Base-by-base conservation (phyloP, 2,797 vertebrate genomes). In the Trematomus bernacchii region DNA sequence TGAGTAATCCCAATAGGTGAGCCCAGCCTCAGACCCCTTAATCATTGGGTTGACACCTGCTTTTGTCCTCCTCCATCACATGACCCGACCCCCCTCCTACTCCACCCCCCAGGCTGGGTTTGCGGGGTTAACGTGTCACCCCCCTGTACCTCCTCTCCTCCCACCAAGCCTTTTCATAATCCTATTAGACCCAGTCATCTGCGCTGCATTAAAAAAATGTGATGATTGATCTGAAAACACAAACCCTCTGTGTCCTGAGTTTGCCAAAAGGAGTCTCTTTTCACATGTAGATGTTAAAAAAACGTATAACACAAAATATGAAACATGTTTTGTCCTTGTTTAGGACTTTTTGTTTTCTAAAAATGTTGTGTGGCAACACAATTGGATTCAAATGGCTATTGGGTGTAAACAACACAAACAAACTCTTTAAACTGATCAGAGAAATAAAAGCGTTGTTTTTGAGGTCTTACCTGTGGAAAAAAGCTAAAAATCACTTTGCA, bases 141-240 rank as follows among this genome's bases (percentile, higher is more conserved):
- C 62, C 71, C 18, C 64, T 40, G 30, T 62, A 71, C 66, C 66
- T 61, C 73, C 44, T 75, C 64, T 77, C 48, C 21, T 62, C 60
- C 78, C 76, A 46, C 71, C 71, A 58, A 65, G 76, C 82, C 78
- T 43, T 70, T 48, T 66, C 53, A 76, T 92, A 95, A 95, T 94
- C 93, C 90, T 91, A 92, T 95, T 93, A 94, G 76, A 52, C 44
- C 63, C 57, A 71, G 88, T 92, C 87, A 87, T 93, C 86, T 89
- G 86, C 65, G 27, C 61, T 71, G 66, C 65, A 80, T 83, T 80
- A 71, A 81, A 76, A 80, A 87, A 91, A 91, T 58, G 82, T 68
- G 61, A 76, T 54, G 72, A 90, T 66, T 66, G 71, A 85, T 83
- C 64, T 76, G 69, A 53, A 83, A 83, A 62, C 74, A 76, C 58